Percentiles rank a stretch among this genome's conserved stretches.
Conservation (phyloP, 2,888 invertebrate genomes). For the Drosophila buzzatii region DNA sequence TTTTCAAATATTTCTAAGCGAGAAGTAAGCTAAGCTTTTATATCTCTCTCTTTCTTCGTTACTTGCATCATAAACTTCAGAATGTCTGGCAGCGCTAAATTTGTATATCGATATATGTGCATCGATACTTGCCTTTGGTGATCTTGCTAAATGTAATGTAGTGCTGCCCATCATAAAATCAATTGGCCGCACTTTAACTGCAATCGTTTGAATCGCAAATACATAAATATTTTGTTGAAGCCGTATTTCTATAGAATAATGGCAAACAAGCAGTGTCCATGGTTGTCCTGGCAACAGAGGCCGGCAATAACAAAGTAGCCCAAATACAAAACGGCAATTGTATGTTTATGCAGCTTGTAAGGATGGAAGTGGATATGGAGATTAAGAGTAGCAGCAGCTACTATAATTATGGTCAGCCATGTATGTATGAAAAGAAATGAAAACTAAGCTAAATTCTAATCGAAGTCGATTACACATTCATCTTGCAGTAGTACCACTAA, state of each 20-base stretch:
- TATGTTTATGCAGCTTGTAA: background rate
- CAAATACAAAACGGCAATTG: background rate
- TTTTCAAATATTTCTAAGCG: background rate
- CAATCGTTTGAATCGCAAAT: background rate
- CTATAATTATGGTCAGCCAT: conserved; percentile 22
- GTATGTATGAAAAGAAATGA: conserved; percentile 9
- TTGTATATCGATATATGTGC: background rate
- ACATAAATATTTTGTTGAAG: background rate
- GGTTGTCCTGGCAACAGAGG: conserved; percentile 38
- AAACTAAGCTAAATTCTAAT: background rate
- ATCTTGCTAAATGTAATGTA: background rate
- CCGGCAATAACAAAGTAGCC: conserved; percentile 1
- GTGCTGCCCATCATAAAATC: background rate
- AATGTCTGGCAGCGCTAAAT: background rate
- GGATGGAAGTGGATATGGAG: conserved; percentile 18
- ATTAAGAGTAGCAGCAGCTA: conserved; percentile 19
- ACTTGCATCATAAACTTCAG: background rate
- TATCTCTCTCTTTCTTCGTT: background rate
- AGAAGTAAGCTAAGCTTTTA: background rate
- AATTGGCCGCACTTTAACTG: background rate
- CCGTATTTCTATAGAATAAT: background rate
- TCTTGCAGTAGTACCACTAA: conserved; percentile 68
- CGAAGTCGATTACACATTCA: no score
- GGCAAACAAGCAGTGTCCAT: background rate
- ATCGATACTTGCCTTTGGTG: background rate